phyloP scores from a whole-genome alignment of 2,888 invertebrate species.

The Bhutanitis thaidina region DNA sequence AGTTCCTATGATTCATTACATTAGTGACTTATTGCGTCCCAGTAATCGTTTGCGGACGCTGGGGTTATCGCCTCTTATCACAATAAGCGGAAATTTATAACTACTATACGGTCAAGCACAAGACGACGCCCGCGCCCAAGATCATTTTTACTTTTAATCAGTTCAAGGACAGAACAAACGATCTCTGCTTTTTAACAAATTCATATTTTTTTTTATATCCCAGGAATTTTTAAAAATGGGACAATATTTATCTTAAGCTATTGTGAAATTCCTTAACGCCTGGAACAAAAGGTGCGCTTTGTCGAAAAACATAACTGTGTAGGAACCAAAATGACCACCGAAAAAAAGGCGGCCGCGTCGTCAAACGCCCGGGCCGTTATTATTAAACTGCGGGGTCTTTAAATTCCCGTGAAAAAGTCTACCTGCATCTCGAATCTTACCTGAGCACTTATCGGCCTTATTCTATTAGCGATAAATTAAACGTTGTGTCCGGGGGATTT shows the following conservation, averaged over 20 bases:
- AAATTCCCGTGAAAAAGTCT: conserved; percentile 60
- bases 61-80: conserved; percentile 62
- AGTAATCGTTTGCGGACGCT: conserved; percentile 45
- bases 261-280: conserved; percentile 52
- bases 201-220: background rate
- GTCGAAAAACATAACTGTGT: conserved; percentile 58
- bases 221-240: conserved; percentile 1
- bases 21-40: conserved; percentile 46
- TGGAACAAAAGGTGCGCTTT: conserved; percentile 45
- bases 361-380: conserved; percentile 37
- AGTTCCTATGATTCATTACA: conserved; percentile 52
- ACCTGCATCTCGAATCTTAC: conserved; percentile 57
- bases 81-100: conserved; percentile 49
- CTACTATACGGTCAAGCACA: conserved; percentile 14
- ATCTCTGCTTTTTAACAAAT: background rate
- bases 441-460: conserved; percentile 56
- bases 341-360: conserved; percentile 44
- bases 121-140: conserved; percentile 3
- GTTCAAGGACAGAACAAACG: background rate
- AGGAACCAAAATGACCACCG: conserved; percentile 56
- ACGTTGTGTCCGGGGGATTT: conserved; percentile 43
- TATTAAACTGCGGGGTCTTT: conserved; percentile 38
- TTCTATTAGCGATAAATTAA: conserved; percentile 67
- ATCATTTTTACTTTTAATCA: conserved; percentile 5
- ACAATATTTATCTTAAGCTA: conserved; percentile 33